Conservation (phyloP, 2,888 invertebrate species). For the Platycheirus rosarum region DNA sequence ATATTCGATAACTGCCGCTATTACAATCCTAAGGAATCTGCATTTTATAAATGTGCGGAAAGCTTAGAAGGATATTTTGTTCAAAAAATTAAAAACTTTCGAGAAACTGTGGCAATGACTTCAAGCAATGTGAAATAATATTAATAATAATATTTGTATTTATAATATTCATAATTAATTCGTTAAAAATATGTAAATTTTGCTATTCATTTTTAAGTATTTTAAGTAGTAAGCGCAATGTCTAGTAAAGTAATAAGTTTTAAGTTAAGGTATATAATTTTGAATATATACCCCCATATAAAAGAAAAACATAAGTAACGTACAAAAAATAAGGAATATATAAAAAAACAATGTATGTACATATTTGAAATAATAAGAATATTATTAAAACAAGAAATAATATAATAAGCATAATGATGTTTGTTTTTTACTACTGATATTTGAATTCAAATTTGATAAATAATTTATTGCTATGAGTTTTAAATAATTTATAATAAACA, state of each 20-base stretch:
- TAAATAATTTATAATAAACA: slow-evolving; percentile 21
- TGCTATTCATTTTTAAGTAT: slow-evolving; percentile 52
- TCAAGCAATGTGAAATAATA: slow-evolving; percentile 34
- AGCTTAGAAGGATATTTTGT: slow-evolving; percentile 97
- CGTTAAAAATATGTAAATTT: slow-evolving; percentile 37
- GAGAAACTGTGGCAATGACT: slow-evolving; percentile 87
- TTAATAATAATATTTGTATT: slow-evolving; percentile 20
- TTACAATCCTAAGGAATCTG: slow-evolving; percentile 97
- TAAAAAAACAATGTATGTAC: slow-evolving; percentile 8
- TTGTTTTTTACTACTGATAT: slow-evolving; percentile 31
- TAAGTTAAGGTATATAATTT: slow-evolving; percentile 33
- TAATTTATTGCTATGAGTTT: slow-evolving; percentile 34
- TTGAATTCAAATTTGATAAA: slow-evolving; percentile 34
- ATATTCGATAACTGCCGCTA: slow-evolving; percentile 99
- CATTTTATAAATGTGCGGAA: slow-evolving; percentile 98
- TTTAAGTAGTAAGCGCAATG: slow-evolving; percentile 57
- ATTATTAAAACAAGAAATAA: slow-evolving; percentile 4
- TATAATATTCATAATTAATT: slow-evolving; percentile 11
- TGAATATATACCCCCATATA: slow-evolving; percentile 16
- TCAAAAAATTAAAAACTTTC: slow-evolving; percentile 94
- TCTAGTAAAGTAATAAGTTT: slow-evolving; percentile 43
- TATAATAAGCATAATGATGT: slow-evolving; percentile 24
- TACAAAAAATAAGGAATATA: slow-evolving; percentile 18
- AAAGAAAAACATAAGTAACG: slow-evolving; percentile 24
- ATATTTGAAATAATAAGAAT: slow-evolving; percentile 19